Conservation (phyloP, 2,888 invertebrate genomes). For the Portevinia maculata region DNA sequence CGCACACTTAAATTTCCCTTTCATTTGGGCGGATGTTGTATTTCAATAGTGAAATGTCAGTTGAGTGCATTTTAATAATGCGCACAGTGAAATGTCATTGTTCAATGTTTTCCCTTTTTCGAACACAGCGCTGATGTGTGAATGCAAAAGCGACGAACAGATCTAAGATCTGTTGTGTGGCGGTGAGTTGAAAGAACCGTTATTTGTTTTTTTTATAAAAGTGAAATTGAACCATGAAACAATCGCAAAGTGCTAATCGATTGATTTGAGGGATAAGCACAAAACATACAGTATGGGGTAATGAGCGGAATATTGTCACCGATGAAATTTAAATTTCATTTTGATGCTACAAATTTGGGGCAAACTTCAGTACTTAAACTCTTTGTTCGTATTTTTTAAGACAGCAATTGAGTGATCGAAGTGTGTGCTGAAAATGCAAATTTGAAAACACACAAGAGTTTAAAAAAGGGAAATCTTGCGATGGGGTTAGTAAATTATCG, state of each 20-base stretch:
- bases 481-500: too few species aligned
- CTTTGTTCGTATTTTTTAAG: neutral
- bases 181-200: neutral
- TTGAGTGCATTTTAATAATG: conserved; percentile 6
- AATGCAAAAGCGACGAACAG: neutral
- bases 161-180: neutral
- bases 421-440: too few species aligned
- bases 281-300: neutral
- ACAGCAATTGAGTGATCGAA: neutral
- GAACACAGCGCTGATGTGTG: neutral
- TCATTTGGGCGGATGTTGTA: neutral
- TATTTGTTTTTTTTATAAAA: neutral
- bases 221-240: neutral
- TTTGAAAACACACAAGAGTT: too few species aligned
- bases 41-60: neutral
- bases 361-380: conserved; percentile 42
- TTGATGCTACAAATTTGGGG: conserved; percentile 1
- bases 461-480: too few species aligned
- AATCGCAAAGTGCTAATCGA: neutral
- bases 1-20: neutral
- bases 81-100: neutral
- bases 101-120: neutral
- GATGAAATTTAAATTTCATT: conserved; percentile 6
- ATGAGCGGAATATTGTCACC: neutral
- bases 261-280: neutral